phyloP scores from a whole-genome alignment of 30 jellyfish, hydroid and myxozoan genomes.

The Aurelia aurita region DNA sequence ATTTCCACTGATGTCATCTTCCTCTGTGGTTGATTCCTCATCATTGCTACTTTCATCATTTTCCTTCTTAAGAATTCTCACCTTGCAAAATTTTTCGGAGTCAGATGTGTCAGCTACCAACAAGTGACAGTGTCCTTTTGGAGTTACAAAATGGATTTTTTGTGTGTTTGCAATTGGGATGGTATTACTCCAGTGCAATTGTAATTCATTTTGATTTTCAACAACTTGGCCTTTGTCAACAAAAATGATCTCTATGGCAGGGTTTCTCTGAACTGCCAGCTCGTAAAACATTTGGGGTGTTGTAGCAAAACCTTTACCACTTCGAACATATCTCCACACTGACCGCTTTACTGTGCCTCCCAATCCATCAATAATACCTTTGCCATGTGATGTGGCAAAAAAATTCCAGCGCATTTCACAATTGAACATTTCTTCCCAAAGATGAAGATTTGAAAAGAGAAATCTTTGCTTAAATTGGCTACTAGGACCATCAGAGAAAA shows the following conservation, averaged over 20 bases:
- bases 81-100: background rate
- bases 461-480: slow-evolving; percentile 40
- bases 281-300: slow-evolving; percentile 8
- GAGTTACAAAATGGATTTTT: slow-evolving; percentile 14
- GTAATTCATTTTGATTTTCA: slow-evolving; percentile 8
- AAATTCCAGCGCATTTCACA: slow-evolving; percentile 32
- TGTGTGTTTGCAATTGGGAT: slow-evolving; percentile 41
- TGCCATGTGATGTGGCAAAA: slow-evolving; percentile 72
- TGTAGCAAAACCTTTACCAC: slow-evolving; percentile 7
- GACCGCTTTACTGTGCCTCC: slow-evolving; percentile 62
- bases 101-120: slow-evolving; percentile 41
- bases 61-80: slow-evolving; percentile 14
- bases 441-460: slow-evolving; percentile 26
- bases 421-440: slow-evolving; percentile 49
- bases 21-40: slow-evolving; percentile 3
- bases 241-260: background rate
- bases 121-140: slow-evolving; percentile 21
- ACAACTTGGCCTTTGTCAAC: slow-evolving; percentile 18
- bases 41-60: background rate
- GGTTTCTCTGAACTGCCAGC: slow-evolving; percentile 33
- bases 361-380: slow-evolving; percentile 54
- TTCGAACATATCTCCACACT: slow-evolving; percentile 44
- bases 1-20: background rate
- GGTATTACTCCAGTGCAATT: slow-evolving; percentile 27
- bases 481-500: slow-evolving; percentile 42